Base-by-base conservation (phyloP, 2,888 invertebrate species). In the Lamellibrachia columna region DNA sequence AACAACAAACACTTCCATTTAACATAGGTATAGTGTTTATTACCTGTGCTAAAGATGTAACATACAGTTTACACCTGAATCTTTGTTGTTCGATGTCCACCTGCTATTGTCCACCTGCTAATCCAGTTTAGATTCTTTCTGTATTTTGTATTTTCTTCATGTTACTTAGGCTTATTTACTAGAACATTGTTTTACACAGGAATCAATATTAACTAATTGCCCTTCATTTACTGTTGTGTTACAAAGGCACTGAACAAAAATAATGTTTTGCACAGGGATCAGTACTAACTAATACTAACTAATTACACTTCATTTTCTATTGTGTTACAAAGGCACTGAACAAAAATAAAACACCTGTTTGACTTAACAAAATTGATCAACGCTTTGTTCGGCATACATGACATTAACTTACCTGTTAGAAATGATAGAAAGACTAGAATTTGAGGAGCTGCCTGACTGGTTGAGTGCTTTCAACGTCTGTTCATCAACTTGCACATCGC, bases 371-470 rank as follows among this genome's bases (percentile, higher is more conserved):
- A 3, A 75, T 75, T 75, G 2, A 75, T 22, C 6, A n/a, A 22
- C 15, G 22, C 22, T 75, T 75, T n/a, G 6, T 75, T 75, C 22
- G 6, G 7, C 55, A 60, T 60, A 15, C 11, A 9, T 15, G 75
- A 22, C 22, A 91, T 53, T 52, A n/a, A 91, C 91, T 53, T 55
- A 91, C 91, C 91, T 91, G 53, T 53, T 91, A 53, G 91, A 91
- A 40, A 91, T 97, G 95, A 97, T 97, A 93, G 97, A 97, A 95
- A 97, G 97, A 97, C 97, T 98, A 95, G 97, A 98, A 96, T 97
- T 98, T 94, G 98, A 98, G 94, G 98, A 98, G 97, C 98, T 98
- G 95, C 97, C 97, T 94, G 97, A 98, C 96, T 97, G 95, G 93
- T 95, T 95, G 58, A 96, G 95, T 93, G 95, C 95, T 92, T 95